Percentiles rank a stretch among this genome's conserved stretches.
Evolutionary conservation across 2,888 invertebrate genomes (phyloP).

Genomic region (Mycogona germanica): DNA sequence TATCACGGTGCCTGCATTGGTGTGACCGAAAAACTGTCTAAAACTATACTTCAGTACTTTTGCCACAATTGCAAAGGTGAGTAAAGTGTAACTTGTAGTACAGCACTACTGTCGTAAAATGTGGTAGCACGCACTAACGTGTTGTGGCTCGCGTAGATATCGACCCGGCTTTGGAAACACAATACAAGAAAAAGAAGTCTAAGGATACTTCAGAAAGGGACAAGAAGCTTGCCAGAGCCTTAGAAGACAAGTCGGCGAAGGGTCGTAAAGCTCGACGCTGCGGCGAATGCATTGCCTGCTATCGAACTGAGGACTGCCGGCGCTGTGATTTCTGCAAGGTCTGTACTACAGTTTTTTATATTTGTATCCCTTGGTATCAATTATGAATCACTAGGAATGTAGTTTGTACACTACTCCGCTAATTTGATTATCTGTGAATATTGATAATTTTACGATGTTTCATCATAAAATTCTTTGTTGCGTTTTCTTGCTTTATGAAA

Average conservation of each 20-base stretch:
- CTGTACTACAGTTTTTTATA: no score
- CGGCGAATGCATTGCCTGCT: conserved; percentile 62
- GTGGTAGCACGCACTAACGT: not conserved
- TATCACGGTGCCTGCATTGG: conserved; percentile 97
- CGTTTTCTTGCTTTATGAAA: not conserved
- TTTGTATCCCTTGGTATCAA: no score
- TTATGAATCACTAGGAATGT: not conserved
- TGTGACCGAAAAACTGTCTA: conserved; percentile 84
- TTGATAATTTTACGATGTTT: no score
- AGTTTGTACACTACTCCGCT: not conserved
- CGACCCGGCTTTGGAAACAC: conserved; percentile 53
- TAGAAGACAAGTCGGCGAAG: conserved; percentile 17
- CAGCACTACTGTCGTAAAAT: no score
- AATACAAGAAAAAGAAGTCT: conserved; percentile 34
- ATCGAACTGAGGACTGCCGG: conserved; percentile 54
- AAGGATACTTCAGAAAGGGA: conserved; percentile 25
- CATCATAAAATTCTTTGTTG: not conserved
- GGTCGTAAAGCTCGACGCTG: conserved; percentile 39
- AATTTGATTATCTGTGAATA: no score
- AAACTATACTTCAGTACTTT: conserved; percentile 84
- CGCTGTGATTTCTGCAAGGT: conserved; percentile 48
- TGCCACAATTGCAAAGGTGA: conserved; percentile 45
- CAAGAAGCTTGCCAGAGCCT: conserved; percentile 6
- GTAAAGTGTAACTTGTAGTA: not conserved
- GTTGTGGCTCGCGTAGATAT: conserved; percentile 45